Base-by-base conservation (phyloP, 2,113 vertebrate genomes). In the Thunnus maccoyii region DNA sequence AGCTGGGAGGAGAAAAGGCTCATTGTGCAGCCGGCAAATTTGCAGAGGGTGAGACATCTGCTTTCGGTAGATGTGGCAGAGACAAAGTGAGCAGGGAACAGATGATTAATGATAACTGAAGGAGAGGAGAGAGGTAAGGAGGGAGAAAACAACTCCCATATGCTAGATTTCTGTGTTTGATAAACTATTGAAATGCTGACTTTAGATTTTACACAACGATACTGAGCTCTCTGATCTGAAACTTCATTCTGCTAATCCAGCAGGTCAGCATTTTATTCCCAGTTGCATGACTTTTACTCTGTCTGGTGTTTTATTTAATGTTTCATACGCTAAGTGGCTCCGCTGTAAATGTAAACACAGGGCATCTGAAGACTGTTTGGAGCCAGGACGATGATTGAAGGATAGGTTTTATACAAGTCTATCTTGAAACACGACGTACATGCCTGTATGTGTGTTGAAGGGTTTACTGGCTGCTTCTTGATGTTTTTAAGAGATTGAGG, bases 1-100 rank as follows among this genome's bases (percentile, higher is more conserved):
- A 11, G 20, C 36, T 58, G 50, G n/a, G 36, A 55, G 18, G 11
- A 81, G 17, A 74, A 76, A 71, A 48, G 55, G 13, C 3, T 61
- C 17, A 66, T 66, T 83, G 58, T 83, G 20, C 16, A 1, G 9
- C 3, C 17, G 13, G 32, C 6, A 52, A 15, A 0, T 62, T 55
- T 50, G 27, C n/a, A 5, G 13, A 18, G 50, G 47, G 22, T 0
- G 3, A n/a, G 41, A 16, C n/a, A 67, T 55, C 47, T 79, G 50
- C 17, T 16, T 46, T 41, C 20, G 16, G 8, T 9, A 52, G 13
- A 11, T 3, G 12, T 16, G 10, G 52, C 17, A 20, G 41, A 50
- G 25, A 25, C 0, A 0, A 48, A 17, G 6, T 41, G 3, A 14
- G 11, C 6, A 58, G 41, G 16, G 1, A 7, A 3, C 10, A 41